Conservation (phyloP, 2,113 vertebrate genomes). For the Clinocottus analis region DNA sequence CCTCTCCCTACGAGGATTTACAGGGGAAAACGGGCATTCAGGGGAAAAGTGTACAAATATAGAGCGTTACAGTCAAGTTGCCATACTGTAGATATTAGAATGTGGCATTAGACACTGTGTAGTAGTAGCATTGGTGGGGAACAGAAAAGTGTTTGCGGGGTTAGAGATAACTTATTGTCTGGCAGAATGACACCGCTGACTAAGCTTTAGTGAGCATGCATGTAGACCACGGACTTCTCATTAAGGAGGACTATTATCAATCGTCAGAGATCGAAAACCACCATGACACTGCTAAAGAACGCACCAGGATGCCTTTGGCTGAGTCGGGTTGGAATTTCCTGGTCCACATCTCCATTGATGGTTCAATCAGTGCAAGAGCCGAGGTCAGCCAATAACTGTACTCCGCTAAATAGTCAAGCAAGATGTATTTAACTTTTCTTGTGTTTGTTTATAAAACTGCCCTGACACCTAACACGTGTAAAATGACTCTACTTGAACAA, state of each 20-base stretch:
- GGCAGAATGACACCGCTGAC: constrained; percentile 66
- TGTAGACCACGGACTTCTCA: constrained; percentile 62
- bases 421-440: constrained; percentile 23
- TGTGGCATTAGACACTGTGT: not conserved
- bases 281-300: constrained; percentile 67
- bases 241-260: constrained; percentile 75
- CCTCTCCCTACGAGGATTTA: constrained; percentile 13
- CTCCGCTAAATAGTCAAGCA: constrained; percentile 7
- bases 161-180: constrained; percentile 59
- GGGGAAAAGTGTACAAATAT: constrained; percentile 39
- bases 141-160: constrained; percentile 24
- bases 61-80: constrained; percentile 35
- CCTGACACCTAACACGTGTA: constrained; percentile 12
- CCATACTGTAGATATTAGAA: constrained; percentile 23
- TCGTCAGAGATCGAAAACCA: constrained; percentile 72
- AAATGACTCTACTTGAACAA: constrained; percentile 30
- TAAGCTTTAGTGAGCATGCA: constrained; percentile 45
- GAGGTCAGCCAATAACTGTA: constrained; percentile 65
- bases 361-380: constrained; percentile 63
- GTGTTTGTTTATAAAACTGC: not conserved
- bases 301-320: constrained; percentile 52
- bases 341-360: constrained; percentile 59
- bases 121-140: constrained; percentile 14
- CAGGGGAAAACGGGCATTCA: constrained; percentile 33
- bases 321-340: constrained; percentile 71